Percentiles rank a stretch among this genome's conserved stretches.
Evolutionary conservation across 2,888 invertebrate species (phyloP).

Genomic region (Mythimna vitellina): DNA sequence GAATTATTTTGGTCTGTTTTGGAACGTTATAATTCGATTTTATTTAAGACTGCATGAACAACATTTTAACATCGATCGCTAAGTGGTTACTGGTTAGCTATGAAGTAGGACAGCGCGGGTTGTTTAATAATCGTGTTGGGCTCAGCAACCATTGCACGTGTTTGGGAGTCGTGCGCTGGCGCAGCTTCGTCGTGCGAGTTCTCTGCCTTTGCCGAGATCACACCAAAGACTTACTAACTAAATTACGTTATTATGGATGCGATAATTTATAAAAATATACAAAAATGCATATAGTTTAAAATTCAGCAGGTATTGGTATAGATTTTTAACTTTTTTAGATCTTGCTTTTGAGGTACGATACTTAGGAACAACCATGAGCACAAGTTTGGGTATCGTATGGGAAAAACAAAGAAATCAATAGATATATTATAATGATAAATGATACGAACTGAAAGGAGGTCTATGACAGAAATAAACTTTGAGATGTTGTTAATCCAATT

Average conservation of each 20-base stretch:
- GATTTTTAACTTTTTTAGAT: neutral
- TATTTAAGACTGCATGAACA: conserved; percentile 6
- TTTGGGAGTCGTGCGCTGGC: conserved; percentile 68
- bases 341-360: neutral
- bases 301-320: neutral
- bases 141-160: conserved; percentile 66
- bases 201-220: conserved; percentile 68
- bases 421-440: neutral
- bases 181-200: conserved; percentile 68
- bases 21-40: neutral
- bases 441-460: no score
- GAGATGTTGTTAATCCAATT: no score
- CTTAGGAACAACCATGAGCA: no score
- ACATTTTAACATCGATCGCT: conserved; percentile 23
- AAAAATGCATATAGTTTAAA: conserved; percentile 18
- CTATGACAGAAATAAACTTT: no score
- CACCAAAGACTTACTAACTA: conserved; percentile 61
- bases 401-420: no score
- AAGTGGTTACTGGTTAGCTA: conserved; percentile 42
- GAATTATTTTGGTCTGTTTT: neutral
- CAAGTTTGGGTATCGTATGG: neutral
- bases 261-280: conserved; percentile 28
- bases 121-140: conserved; percentile 64
- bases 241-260: conserved; percentile 41
- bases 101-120: conserved; percentile 58